Percentiles rank a stretch among this genome's conserved stretches.
Evolutionary conservation across 2,888 invertebrate species (phyloP).

Genomic region (Apodemia zela): DNA sequence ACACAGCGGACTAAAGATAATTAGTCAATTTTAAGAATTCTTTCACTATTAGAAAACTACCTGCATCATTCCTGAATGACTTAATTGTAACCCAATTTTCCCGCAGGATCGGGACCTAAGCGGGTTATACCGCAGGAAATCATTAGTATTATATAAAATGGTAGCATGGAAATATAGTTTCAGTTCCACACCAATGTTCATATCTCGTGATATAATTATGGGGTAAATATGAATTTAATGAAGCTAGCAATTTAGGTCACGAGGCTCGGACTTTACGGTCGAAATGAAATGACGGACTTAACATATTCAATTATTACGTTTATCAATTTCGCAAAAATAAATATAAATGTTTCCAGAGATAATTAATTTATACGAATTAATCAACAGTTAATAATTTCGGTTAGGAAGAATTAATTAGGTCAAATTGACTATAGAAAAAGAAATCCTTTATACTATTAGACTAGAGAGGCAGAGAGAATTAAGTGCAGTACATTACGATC

Average conservation of each 20-base stretch:
- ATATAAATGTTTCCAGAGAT: not conserved
- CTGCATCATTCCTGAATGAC: no score
- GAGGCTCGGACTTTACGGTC: constrained; percentile 23
- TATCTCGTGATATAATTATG: constrained; percentile 14
- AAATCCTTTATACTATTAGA: no score
- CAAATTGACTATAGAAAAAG: no score
- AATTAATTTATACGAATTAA: not conserved
- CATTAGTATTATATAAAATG: not conserved
- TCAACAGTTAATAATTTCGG: not conserved
- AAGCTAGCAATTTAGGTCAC: constrained; percentile 33
- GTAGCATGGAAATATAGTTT: constrained; percentile 4
- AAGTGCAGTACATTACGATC: no score
- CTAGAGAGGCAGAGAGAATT: no score
- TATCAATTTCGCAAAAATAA: not conserved
- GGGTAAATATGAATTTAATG: constrained; percentile 26
- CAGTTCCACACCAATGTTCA: constrained; percentile 12
- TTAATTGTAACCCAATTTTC: no score
- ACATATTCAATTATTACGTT: constrained; percentile 13
- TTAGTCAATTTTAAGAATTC: no score
- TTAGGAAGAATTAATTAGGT: no score
- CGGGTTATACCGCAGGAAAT: no score
- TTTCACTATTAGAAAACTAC: no score
- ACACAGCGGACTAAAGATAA: no score
- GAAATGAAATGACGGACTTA: constrained; percentile 12
- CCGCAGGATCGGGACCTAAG: no score